Base-by-base conservation (phyloP, 1,140 invertebrate genomes). In the Philopotamus ludificatus region DNA sequence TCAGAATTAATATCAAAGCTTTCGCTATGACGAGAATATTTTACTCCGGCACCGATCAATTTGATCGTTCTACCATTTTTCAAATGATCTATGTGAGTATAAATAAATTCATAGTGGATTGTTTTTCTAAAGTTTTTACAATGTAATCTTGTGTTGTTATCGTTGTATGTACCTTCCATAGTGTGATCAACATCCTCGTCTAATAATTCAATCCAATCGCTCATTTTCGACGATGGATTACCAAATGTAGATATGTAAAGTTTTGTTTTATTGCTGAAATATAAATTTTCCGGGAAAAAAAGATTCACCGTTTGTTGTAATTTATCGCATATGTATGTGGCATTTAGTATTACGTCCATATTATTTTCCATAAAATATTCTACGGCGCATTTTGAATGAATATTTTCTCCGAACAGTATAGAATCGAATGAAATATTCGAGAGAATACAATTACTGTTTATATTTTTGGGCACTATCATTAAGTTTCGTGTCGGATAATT, bases 171-270 rank as follows among this genome's bases (percentile, higher is more conserved):
- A 4, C 73, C 72, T n/a, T 9, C 28, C 3, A 68, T 70, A 26
- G 23, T 9, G 18, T 70, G 41, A 12, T 66, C 70, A 2, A 72
- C 71, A 15, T 71, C 77, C 42, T 79, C 72, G 2, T 77, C 70
- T 26, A 81, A 73, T 59, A 85, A 77, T 67, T 81, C 78, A 12
- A 79, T 72, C 87, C 87, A 88, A 67, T 85, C 82, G 1, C 77
- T 74, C 1, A 72, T 71, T 61, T 76, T 72, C 21, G 73, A 71
- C 20, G 73, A 72, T 4, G 84, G 76, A 73, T 87, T 85, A 21
- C 87, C 87, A 71, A 81, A 83, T 55, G 81, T 81, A 1, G 85
- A 84, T 18, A 87, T 75, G 71, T 79, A 82, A 26, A 73, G 72
- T 1, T 72, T 65, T 71, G 78, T 78, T 1, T 70, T 58, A 72